Evolutionary conservation across 2,888 invertebrate genomes (phyloP), one percentile per base, ranked within the genome.

Genomic region (Sinohyriopsis cumingii): DNA sequence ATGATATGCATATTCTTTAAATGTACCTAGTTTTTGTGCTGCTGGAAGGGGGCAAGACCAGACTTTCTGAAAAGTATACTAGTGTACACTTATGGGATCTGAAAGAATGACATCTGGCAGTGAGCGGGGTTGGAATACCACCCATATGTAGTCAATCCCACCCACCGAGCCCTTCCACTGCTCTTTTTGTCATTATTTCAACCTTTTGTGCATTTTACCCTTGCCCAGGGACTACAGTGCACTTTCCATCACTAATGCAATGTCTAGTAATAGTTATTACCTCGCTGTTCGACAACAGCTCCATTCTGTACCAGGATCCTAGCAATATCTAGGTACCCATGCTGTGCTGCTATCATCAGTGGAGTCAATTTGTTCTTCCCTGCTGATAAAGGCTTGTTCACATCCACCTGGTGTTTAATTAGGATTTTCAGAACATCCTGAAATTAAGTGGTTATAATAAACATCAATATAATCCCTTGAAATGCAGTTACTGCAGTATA

Each of bases 341-440:
- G 78, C 68, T 86, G 85, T 20, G 90, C 85, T 5, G 91, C 91
- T 55, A 91, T 76, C 91, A 92, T 91, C 24, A 92, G 80, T 2
- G 92, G 90, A 5, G 91, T 90, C 63, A 90, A 62, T 76, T 90
- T 91, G 76, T 89, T 89, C 70, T 86, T 87, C 25, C 85, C 83
- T 15, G 91, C 89, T 59, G 88, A 87, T 53, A 90, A 82, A 19
- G 84, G 83, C 76, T 88, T 88, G 73, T 91, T 90, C 1, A 89
- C 82, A 82, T 90, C 88, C 1, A 86, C 89, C 56, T 89, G 89
- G 76, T 90, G 84, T 70, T 89, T 83, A 56, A 91, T 73, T 53
- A 91, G 80, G 2, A 87, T 81, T 71, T 87, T 83, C 0, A 91
- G 84, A 55, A 89, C 87, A 72, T 90, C 89, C 90, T 90, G 81